Base-by-base conservation (phyloP, 2,797 vertebrate genomes). In the Centropyge bicolor region DNA sequence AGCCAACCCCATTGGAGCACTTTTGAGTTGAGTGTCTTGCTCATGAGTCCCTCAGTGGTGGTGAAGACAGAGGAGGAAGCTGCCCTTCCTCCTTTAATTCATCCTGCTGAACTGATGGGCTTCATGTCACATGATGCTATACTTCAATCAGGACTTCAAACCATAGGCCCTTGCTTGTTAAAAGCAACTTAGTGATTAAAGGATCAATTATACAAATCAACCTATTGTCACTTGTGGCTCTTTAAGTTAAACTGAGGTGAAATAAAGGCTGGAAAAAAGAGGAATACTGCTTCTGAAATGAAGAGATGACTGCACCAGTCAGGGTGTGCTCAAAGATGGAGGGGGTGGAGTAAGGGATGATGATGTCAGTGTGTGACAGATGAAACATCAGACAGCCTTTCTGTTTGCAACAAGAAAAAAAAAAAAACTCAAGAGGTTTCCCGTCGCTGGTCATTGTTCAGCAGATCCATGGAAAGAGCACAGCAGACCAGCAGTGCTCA, bases 311-410 rank as follows among this genome's bases (percentile, higher is more conserved):
- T 74, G 66, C 56, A 41, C 68, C 83, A 84, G 86, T 86, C 81
- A 78, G 76, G 63, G 63, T 74, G 64, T 41, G 71, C 71, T 92
- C 17, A 38, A 14, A 70, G 66, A 73, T 67, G 19, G 85, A 91
- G 82, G 68, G 73, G 66, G 86, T 70, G 84, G 80, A 69, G 67
- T 17, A 74, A 68, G 62, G 52, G 61, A 63, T 76, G 87, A 81
- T 92, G 92, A 94, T 92, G 91, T 93, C 92, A 92, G 78, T 41
- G 82, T 80, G 80, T 86, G 85, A 91, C 83, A 84, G 86, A 88
- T 84, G 72, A 89, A 90, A 90, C 87, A 91, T 92, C 91, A 89
- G 81, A 83, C 87, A 85, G 86, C 76, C 86, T 76, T 84, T 82
- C 88, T 70, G 75, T 81, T 86, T 61, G 66, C 75, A 78, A 55